Base-by-base conservation (phyloP, 2,113 vertebrate species). In the Ctenodactylus gundi region DNA sequence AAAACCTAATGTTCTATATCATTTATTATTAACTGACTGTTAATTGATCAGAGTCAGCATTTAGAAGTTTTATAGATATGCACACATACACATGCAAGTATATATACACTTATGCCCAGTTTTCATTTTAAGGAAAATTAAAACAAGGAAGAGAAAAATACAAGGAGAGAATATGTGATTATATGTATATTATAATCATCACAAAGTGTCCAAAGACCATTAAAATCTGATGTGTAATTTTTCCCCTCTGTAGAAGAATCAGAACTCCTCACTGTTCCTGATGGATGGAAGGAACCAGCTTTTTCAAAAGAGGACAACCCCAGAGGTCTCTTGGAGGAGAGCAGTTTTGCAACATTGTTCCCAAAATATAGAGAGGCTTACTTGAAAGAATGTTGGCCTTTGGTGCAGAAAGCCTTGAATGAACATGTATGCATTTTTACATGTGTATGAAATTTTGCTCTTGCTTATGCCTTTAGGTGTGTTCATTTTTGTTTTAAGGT, bases 331-430 rank as follows among this genome's bases (percentile, higher is more conserved):
- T 94, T 99, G 98, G 99, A 99, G 91, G 99, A 99, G 96, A 99
- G 99, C 98, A 99, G 99, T 96, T 99, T 99, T 92, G 99, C 99
- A 44, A 99, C 99, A 0, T 98, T 99, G 12, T 99, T 99, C 87
- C 99, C 99, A 0, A 99, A 99, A 75, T 99, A 99, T 44, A 99
- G 99, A 97, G 99, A 99, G 94, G 99, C 98, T 0, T 99, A 99
- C 89, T 95, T 99, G 97, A 99, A 99, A 72, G 99, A 99, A 93
- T 99, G 99, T 97, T 99, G 99, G 99, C 99, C 99, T 0, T 98
- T 99, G 0, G 99, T 99, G 55, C 99, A 99, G 98, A 99, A 99
- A 92, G 99, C 99, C 2, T 97, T 99, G 93, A 98, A 95, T 90
- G 99, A 99, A 36, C 95, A 97, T 7, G 99, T 99, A 98, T 93